Base-by-base conservation (phyloP, 92 coral and sea anemone species). In the Epizoanthus stellaris region DNA sequence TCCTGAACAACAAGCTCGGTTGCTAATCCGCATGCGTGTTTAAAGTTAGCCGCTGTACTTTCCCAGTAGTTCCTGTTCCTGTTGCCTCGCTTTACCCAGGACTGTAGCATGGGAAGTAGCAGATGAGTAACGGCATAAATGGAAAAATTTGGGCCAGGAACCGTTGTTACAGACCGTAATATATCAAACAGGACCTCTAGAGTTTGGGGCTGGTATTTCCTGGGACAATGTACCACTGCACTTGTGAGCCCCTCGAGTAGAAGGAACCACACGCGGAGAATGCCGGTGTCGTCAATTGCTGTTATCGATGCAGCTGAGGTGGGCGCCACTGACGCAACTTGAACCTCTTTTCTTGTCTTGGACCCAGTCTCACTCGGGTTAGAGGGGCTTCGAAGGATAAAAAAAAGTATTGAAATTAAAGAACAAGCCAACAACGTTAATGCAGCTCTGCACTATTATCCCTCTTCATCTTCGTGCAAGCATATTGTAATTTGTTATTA, bases 1-100 rank as follows among this genome's bases (percentile, higher is more conserved):
- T 97, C 98, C 62, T 92, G 97, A 12, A 97, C 99, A 63, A 97
- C 90, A 14, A 97, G 88, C 76, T 97, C 99, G 23, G 99, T 97
- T 42, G 95, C 98, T 62, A 97, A 92, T 58, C 99, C 99, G 94
- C 98, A 97, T 82, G 99, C 98, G 94, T 97, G 99, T 54, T 94
- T 97, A 82, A 97, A 97, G 92, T 97, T 97, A 5, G 91, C 97
- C 91, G 99, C 97, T 87, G 99, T 97, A 84, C 92, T 90, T 67
- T 97, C 99, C 98, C 99, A 97, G 86, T 97, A 94, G 68, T 90
- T 84, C 47, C 93, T 90, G 86, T 90, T 95, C 67, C 98, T 86
- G 90, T 90, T 91, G 0, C 98, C 98, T 67, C 98, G 91, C 85
- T 95, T 93, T n/a, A 97, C 94, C 99, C 99, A 97, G 65, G 91